Evolutionary conservation across 2,888 invertebrate genomes (phyloP), one percentile per base, ranked within the genome.

Genomic region (Mystacides longicornis): DNA sequence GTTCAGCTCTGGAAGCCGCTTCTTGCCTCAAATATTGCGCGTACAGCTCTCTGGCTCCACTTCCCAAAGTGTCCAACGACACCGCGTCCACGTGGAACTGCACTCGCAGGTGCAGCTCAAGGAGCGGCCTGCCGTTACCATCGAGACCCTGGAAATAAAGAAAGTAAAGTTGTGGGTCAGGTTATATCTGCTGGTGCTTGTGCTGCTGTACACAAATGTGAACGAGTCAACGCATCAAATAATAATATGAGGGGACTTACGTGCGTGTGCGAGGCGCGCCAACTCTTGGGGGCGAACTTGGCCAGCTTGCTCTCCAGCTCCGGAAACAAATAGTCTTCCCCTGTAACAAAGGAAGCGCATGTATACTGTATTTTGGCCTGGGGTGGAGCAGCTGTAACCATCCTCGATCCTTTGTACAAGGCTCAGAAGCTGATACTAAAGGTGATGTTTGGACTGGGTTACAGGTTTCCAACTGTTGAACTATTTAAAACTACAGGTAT

Each of bases 211-310:
- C n/a, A n/a, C n/a, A n/a, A n/a, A n/a, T n/a, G n/a, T n/a, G n/a
- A n/a, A n/a, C n/a, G n/a, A n/a, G n/a, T n/a, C n/a, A n/a, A n/a
- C n/a, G n/a, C n/a, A n/a, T n/a, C n/a, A n/a, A n/a, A n/a, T n/a
- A n/a, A n/a, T n/a, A n/a, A n/a, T n/a, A n/a, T n/a, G n/a, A 27
- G 27, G 7, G n/a, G 33, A 81, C 86, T 86, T 77, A 89, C 89
- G 79, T 91, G 89, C 68, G 89, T 89, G 73, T 91, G 90, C 64
- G 93, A 92, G 65, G 92, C 90, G 72, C 93, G 89, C 94, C 95
- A 95, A 74, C 89, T 89, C 77, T 95, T 95, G 68, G 94, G 93
- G 66, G 93, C 93, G 79, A 94, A 93, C 78, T 96, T 96, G 70
- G 92, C 92, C 68, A 97, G 81, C 78, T 96, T 96, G 80, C 89